These are phyloP conservation scores for Oryzaephilus surinamensis DNA, from an alignment of 1,140 invertebrate genomes.

Conservation along the genomic window DNA sequence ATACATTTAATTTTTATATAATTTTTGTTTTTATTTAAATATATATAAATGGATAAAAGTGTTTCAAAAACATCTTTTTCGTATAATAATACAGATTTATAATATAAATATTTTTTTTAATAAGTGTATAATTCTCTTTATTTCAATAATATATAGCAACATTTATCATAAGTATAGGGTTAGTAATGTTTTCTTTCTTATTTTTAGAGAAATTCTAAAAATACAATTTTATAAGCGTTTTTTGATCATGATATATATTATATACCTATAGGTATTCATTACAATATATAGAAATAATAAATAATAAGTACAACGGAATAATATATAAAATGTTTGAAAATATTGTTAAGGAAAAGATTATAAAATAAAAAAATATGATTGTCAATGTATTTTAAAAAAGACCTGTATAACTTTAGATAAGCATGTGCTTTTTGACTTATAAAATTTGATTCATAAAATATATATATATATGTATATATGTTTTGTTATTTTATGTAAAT, in stretches of 20 bases:
- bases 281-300: conserved; percentile 5
- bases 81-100: no score
- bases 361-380: conserved; percentile 14
- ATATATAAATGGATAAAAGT: no score
- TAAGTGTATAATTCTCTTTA: no score
- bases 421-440: no score
- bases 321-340: conserved; percentile 12
- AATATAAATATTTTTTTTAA: no score
- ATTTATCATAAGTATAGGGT: conserved; percentile 19
- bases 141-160: no score
- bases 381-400: conserved; percentile 11
- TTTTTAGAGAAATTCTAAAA: conserved; percentile 7
- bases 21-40: no score
- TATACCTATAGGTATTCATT: conserved; percentile 4
- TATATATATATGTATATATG: no score
- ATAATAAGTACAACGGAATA: conserved; percentile 11
- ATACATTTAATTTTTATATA: no score
- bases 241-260: conserved; percentile 9
- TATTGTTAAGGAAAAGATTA: conserved; percentile 8
- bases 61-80: no score
- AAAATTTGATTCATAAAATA: no score
- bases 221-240: conserved; percentile 16
- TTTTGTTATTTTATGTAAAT: conserved; percentile 7
- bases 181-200: conserved; percentile 7
- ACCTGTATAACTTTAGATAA: conserved; percentile 9